Conservation (phyloP, 2,113 vertebrate species). For the Rutilus rutilus region DNA sequence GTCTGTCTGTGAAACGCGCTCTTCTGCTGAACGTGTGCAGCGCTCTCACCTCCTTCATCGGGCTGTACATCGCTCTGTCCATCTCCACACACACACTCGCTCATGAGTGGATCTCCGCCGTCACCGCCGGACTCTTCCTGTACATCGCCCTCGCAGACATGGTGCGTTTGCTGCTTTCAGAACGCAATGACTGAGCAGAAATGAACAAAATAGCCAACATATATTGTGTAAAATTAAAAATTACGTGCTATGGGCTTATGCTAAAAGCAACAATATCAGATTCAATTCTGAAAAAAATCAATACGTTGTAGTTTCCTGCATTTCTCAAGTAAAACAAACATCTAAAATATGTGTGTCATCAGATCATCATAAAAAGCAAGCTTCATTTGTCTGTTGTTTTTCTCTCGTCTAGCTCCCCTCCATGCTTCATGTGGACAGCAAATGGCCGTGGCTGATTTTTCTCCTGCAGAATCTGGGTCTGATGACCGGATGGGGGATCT, state of each 20-base stretch:
- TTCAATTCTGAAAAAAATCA: too few species aligned
- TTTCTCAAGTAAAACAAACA: neutral
- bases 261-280: too few species aligned
- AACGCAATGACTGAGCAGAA: neutral
- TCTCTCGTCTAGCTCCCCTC: conserved; percentile 71
- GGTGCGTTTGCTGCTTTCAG: conserved; percentile 67
- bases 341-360: neutral
- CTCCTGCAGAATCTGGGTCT: conserved; percentile 85
- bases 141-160: conserved; percentile 89
- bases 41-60: conserved; percentile 81
- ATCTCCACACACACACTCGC: conserved; percentile 73
- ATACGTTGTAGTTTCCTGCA: neutral
- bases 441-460: conserved; percentile 81
- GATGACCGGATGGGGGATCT: conserved; percentile 80
- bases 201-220: neutral
- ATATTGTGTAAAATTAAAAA: neutral
- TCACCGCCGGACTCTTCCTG: conserved; percentile 86
- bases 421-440: conserved; percentile 74
- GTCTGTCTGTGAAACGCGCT: conserved; percentile 77
- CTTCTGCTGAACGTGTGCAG: conserved; percentile 82
- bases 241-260: neutral
- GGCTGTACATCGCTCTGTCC: conserved; percentile 83
- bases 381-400: neutral
- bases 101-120: conserved; percentile 83
- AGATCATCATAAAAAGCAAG: neutral